These are phyloP conservation scores for Brachionus rubens DNA, from an alignment of 1,140 invertebrate species.

Conservation along the genomic window DNA sequence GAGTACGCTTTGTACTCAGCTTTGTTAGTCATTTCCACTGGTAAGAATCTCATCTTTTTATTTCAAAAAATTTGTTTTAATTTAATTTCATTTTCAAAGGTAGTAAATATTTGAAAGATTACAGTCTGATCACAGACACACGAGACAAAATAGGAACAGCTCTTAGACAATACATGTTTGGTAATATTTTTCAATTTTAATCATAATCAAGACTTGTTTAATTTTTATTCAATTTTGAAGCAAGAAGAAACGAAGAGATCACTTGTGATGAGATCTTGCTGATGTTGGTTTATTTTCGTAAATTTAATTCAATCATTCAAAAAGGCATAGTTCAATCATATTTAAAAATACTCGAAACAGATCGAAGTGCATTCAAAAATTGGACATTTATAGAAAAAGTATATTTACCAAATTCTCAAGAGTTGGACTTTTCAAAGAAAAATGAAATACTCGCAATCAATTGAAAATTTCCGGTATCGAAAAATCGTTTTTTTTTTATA, in stretches of 20 bases:
- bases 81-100: neutral
- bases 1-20: slow-evolving; percentile 33
- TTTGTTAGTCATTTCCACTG: slow-evolving; percentile 36
- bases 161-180: slow-evolving; percentile 39
- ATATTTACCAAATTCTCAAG: slow-evolving; percentile 31
- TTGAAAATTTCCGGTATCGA: no score
- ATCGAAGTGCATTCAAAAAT: slow-evolving; percentile 18
- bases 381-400: neutral
- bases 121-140: neutral
- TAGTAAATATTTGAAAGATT: slow-evolving; percentile 29
- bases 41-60: neutral
- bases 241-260: slow-evolving; percentile 41
- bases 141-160: slow-evolving; percentile 40
- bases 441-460: neutral
- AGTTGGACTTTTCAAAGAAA: neutral
- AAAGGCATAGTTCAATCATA: slow-evolving; percentile 16
- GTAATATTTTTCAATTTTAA: slow-evolving; percentile 1
- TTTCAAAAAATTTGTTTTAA: neutral
- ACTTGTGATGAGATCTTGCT: slow-evolving; percentile 45
- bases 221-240: neutral
- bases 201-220: neutral
- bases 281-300: slow-evolving; percentile 9
- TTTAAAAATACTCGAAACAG: slow-evolving; percentile 21
- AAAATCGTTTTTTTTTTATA: no score
- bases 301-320: slow-evolving; percentile 19